Evolutionary conservation across 53 echinoderm and acorn worm genomes (phyloP).

Genomic region (Henricia sp.): DNA sequence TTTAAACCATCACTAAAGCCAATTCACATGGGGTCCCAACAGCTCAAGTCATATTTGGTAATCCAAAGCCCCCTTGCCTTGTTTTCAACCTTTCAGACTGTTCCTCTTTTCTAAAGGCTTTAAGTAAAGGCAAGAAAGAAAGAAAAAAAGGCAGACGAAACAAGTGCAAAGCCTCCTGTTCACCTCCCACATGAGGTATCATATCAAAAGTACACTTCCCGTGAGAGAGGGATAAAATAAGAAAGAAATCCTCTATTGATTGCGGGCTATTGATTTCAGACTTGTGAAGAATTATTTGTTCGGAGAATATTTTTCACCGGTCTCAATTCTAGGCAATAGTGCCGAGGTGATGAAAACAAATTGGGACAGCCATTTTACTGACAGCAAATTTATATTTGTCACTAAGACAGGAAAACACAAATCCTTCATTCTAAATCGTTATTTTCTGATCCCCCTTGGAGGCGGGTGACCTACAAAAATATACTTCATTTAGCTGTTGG

Average conservation of each 20-base stretch:
- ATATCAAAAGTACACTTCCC: slow-evolving; percentile 26
- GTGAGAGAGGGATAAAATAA: too few relatives aligned
- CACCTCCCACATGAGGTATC: slow-evolving; percentile 14
- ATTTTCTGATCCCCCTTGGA: neutral
- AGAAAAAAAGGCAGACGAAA: neutral
- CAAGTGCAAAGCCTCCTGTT: neutral
- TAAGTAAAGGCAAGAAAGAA: neutral
- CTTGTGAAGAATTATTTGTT: too few relatives aligned
- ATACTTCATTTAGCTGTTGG: slow-evolving; percentile 18
- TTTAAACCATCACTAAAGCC: slow-evolving; percentile 54
- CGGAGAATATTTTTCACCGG: too few relatives aligned
- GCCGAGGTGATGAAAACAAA: too few relatives aligned
- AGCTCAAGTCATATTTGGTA: slow-evolving; percentile 51
- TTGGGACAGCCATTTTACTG: neutral
- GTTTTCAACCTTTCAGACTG: slow-evolving; percentile 13
- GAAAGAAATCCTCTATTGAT: too few relatives aligned
- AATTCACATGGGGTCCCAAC: slow-evolving; percentile 41
- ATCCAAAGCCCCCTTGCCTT: slow-evolving; percentile 57
- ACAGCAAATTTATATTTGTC: neutral
- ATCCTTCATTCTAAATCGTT: neutral
- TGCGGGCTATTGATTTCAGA: too few relatives aligned
- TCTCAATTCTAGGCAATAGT: too few relatives aligned
- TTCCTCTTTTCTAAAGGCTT: neutral
- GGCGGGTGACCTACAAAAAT: slow-evolving; percentile 45
- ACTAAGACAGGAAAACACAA: neutral